A percentile compares a stretch with the other conserved stretches of the same genome.
Conservation (phyloP, 2,888 invertebrate genomes). For the Calephelis perditalis region DNA sequence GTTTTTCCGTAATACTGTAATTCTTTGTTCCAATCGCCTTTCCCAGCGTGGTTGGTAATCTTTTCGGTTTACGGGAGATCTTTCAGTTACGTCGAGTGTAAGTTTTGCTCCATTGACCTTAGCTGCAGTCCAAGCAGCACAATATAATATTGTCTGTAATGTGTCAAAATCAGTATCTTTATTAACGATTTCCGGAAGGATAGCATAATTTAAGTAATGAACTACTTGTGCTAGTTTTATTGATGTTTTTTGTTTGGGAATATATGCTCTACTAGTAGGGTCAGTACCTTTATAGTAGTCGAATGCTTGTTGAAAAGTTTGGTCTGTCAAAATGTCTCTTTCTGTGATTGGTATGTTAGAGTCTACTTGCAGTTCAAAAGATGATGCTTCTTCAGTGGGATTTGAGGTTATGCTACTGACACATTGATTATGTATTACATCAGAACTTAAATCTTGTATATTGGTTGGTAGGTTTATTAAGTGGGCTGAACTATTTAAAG, state of each 20-base stretch:
- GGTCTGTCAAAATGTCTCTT: neutral
- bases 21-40: slow-evolving; percentile 18
- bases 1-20: slow-evolving; percentile 18
- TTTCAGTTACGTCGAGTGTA: neutral
- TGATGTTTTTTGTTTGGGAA: slow-evolving; percentile 25
- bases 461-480: too few species aligned
- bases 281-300: neutral
- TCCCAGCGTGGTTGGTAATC: slow-evolving; percentile 20
- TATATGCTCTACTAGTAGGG: slow-evolving; percentile 16
- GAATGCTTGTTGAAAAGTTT: neutral
- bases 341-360: neutral
- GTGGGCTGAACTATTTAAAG: too few species aligned
- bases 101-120: slow-evolving; percentile 16
- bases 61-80: neutral
- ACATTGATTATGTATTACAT: too few species aligned
- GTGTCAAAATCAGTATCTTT: slow-evolving; percentile 14
- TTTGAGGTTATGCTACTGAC: too few species aligned
- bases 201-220: slow-evolving; percentile 17
- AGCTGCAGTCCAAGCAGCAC: slow-evolving; percentile 22
- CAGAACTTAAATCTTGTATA: too few species aligned
- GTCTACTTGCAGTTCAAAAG: too few species aligned
- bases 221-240: slow-evolving; percentile 21
- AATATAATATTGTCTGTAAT: slow-evolving; percentile 20
- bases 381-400: too few species aligned
- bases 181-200: slow-evolving; percentile 17